Conservation (phyloP, 1,140 invertebrate species). For the Bombus consobrinus region DNA sequence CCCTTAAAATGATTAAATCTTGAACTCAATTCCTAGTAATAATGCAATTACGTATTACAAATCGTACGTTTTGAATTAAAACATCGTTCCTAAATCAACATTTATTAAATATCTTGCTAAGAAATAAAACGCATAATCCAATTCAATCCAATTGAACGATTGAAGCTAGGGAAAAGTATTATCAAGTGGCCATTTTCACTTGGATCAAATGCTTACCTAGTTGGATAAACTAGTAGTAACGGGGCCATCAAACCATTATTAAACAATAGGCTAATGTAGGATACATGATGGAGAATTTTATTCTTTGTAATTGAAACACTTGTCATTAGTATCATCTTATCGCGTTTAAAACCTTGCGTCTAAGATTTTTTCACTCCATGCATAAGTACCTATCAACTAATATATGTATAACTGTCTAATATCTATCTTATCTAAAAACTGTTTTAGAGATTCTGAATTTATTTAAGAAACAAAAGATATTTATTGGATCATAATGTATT, state of each 20-base stretch:
- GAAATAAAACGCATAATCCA: not conserved
- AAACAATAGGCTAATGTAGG: not conserved
- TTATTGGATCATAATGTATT: too few species aligned
- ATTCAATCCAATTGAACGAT: not conserved
- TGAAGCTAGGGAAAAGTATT: not conserved
- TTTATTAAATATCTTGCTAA: not conserved
- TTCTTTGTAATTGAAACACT: conserved; percentile 11
- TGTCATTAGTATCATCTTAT: not conserved
- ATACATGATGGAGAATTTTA: not conserved
- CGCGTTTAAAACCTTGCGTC: too few species aligned
- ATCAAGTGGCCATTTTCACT: not conserved
- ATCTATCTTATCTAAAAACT: too few species aligned
- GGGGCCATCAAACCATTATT: conserved; percentile 31
- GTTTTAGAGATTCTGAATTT: too few species aligned
- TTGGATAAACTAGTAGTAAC: not conserved
- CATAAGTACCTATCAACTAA: too few species aligned
- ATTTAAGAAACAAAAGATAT: too few species aligned
- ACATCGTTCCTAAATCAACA: not conserved
- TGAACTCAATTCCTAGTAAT: too few species aligned
- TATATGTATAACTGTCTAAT: too few species aligned
- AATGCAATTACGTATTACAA: too few species aligned
- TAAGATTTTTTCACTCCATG: too few species aligned
- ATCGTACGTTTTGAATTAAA: not conserved
- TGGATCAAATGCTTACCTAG: not conserved
- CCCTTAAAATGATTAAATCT: too few species aligned